These are phyloP conservation scores for Myotis brandtii DNA, from an alignment of 2,113 vertebrate species.

Conservation along the genomic window DNA sequence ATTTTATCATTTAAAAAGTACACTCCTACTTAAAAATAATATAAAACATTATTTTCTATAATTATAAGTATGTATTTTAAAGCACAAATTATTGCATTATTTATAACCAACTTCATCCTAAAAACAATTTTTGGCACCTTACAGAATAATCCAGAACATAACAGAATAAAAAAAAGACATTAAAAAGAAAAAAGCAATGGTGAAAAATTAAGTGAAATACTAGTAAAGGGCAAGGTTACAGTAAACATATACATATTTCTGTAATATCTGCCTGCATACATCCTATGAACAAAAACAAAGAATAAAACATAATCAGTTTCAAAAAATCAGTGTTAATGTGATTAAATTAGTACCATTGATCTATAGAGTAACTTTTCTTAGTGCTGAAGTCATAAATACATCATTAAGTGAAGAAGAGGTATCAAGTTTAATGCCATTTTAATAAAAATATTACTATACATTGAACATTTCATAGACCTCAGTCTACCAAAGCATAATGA, in stretches of 20 bases:
- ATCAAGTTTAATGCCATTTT: background rate
- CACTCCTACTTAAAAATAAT: background rate
- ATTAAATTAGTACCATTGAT: background rate
- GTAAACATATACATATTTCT: background rate
- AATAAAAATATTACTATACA: background rate
- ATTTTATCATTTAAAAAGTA: background rate
- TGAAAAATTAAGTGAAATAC: background rate
- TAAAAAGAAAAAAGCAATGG: background rate
- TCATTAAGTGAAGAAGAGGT: background rate
- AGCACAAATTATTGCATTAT: background rate
- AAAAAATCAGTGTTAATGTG: background rate
- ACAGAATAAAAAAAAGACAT: background rate
- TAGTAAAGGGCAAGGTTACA: background rate
- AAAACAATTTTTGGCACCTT: background rate
- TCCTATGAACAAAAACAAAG: background rate
- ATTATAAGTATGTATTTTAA: background rate
- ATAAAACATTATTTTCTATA: background rate
- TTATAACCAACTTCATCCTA: background rate
- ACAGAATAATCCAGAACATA: background rate
- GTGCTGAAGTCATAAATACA: background rate
- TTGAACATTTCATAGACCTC: background rate
- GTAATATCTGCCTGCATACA: background rate
- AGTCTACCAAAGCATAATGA: background rate
- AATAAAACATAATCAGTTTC: background rate
- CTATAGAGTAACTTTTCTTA: background rate